Evolutionary conservation across 2,113 vertebrate species (phyloP).

Genomic region (Scalopus aquaticus): DNA sequence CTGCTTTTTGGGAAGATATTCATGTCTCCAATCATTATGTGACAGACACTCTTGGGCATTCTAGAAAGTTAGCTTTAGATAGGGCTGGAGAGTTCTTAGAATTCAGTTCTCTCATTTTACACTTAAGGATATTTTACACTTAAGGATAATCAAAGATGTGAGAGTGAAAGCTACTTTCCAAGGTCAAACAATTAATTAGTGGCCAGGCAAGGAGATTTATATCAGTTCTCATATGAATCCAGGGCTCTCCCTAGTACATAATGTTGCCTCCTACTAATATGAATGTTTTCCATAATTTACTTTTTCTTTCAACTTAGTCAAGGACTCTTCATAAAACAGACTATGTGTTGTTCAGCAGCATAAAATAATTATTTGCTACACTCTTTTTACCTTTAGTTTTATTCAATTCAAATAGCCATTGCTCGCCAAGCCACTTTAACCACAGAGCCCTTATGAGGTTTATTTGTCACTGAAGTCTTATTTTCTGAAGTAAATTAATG

Average conservation of each 20-base stretch:
- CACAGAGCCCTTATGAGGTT: slow-evolving; percentile 75
- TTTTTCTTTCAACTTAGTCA: slow-evolving; percentile 67
- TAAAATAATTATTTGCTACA: slow-evolving; percentile 74
- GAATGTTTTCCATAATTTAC: slow-evolving; percentile 45
- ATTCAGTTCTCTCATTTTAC: slow-evolving; percentile 29
- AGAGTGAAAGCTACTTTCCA: slow-evolving; percentile 29
- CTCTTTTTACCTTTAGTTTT: slow-evolving; percentile 74
- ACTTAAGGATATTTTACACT: slow-evolving; percentile 16
- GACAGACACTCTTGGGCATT: slow-evolving; percentile 23
- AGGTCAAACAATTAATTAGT: slow-evolving; percentile 67
- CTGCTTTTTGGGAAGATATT: neutral
- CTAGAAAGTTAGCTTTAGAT: neutral
- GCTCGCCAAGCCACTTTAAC: slow-evolving; percentile 74
- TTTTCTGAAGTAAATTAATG: slow-evolving; percentile 86
- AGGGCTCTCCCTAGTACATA: neutral
- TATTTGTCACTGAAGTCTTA: slow-evolving; percentile 82
- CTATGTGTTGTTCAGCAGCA: slow-evolving; percentile 58
- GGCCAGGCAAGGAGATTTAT: slow-evolving; percentile 53
- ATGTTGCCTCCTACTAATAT: slow-evolving; percentile 56
- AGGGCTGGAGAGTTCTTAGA: neutral
- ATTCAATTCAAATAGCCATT: slow-evolving; percentile 71
- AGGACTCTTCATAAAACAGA: slow-evolving; percentile 61
- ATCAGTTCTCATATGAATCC: slow-evolving; percentile 51
- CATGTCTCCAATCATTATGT: neutral
- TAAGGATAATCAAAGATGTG: neutral